Conservation (phyloP, 2,113 vertebrate genomes). For the Rhabdornis inornatus region DNA sequence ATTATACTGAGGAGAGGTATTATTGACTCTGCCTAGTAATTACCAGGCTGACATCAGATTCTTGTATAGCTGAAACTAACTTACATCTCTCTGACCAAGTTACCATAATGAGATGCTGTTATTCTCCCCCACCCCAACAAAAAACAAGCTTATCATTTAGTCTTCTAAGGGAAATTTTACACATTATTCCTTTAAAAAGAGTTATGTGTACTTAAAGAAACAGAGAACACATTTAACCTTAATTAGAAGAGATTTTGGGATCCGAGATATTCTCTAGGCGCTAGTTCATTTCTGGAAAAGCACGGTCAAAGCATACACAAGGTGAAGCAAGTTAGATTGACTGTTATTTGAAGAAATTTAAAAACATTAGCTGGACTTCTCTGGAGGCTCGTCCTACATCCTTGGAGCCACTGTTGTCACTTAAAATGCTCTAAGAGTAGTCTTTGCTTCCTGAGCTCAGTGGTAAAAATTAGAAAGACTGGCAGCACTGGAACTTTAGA, state of each 20-base stretch:
- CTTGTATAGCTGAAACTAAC: conserved; percentile 63
- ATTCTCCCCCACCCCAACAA: background rate
- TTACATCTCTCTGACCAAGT: conserved; percentile 45
- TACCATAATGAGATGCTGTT: conserved; percentile 40
- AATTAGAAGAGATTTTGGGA: background rate
- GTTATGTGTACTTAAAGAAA: background rate
- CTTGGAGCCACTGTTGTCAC: background rate
- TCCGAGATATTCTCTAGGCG: background rate
- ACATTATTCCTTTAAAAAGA: background rate
- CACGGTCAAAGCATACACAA: background rate
- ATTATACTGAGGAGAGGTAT: conserved; percentile 77
- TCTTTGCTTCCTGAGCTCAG: background rate
- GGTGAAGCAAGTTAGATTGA: background rate
- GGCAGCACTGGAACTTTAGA: background rate
- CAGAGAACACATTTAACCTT: background rate
- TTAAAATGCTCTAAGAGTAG: background rate
- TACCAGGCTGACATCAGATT: conserved; percentile 74
- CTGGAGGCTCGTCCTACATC: background rate
- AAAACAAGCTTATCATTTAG: background rate
- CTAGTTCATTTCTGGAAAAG: background rate
- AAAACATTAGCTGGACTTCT: background rate
- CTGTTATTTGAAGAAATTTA: background rate
- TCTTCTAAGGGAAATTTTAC: background rate
- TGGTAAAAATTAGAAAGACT: background rate
- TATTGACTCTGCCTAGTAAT: conserved; percentile 79